These are phyloP conservation scores for Drosophila suzukii DNA, from an alignment of 1,140 invertebrate species.

Conservation along the genomic window DNA sequence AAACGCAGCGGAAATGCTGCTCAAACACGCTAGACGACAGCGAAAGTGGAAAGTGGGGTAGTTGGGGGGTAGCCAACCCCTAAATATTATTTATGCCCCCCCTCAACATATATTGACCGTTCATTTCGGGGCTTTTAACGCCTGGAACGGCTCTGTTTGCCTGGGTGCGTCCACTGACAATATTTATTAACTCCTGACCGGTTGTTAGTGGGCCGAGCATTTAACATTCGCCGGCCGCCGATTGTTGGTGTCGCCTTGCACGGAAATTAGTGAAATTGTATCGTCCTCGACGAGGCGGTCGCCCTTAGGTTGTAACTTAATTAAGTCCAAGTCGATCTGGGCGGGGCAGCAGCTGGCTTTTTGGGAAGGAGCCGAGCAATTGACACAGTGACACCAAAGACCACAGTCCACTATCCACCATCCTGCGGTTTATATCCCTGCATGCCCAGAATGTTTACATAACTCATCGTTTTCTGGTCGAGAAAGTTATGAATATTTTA, in stretches of 20 bases:
- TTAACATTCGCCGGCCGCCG: conserved; percentile 70
- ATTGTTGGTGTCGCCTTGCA: conserved; percentile 80
- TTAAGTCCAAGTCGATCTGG: conserved; percentile 54
- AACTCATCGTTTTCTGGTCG: conserved; percentile 46
- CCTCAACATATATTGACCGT: conserved; percentile 72
- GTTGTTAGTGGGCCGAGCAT: conserved; percentile 54
- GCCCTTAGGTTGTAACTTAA: conserved; percentile 69
- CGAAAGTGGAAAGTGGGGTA: conserved; percentile 18
- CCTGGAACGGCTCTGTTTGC: conserved; percentile 26
- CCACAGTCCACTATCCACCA: neutral
- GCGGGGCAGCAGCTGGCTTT: conserved; percentile 41
- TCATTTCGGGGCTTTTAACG: conserved; percentile 80
- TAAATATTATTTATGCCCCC: conserved; percentile 78
- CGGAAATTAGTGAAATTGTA: conserved; percentile 81
- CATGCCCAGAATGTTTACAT: conserved; percentile 56
- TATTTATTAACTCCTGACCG: conserved; percentile 70
- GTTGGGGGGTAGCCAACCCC: conserved; percentile 56
- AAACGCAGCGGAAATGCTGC: conserved; percentile 68
- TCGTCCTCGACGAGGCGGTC: conserved; percentile 40
- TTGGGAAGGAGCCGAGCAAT: conserved; percentile 47
- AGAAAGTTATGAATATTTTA: neutral
- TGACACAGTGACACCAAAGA: conserved; percentile 73
- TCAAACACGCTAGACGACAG: conserved; percentile 61
- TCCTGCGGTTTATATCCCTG: conserved; percentile 1
- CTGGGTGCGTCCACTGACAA: conserved; percentile 70